phyloP scores from a whole-genome alignment of 2,888 invertebrate genomes.

The Drosophila rellima region DNA sequence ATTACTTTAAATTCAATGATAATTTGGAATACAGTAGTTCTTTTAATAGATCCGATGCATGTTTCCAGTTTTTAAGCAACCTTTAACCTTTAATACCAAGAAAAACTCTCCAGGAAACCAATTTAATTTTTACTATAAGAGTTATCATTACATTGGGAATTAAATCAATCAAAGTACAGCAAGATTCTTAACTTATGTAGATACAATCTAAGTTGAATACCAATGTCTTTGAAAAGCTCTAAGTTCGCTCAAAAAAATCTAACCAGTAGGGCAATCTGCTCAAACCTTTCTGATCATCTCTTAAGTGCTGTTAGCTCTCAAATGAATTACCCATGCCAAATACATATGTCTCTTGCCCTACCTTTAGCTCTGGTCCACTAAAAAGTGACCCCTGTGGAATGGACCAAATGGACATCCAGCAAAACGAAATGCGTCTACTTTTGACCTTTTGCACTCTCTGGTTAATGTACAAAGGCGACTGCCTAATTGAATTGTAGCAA shows the following conservation, averaged over 20 bases:
- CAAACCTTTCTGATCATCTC: constrained; percentile 1
- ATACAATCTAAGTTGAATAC: background rate
- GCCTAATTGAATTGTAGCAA: constrained; percentile 76
- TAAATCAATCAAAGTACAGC: no score
- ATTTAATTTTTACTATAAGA: background rate
- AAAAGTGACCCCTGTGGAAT: constrained; percentile 12
- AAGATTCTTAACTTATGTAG: background rate
- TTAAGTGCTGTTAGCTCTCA: constrained; percentile 21
- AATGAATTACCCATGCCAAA: constrained; percentile 4
- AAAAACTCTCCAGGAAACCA: no score
- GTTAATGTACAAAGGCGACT: constrained; percentile 47
- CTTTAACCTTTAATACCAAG: no score
- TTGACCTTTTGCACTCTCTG: constrained; percentile 44
- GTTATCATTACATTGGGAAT: no score
- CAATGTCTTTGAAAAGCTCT: constrained; percentile 3
- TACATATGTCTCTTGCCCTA: constrained; percentile 13
- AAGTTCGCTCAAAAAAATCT: background rate
- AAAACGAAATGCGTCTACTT: constrained; percentile 40
- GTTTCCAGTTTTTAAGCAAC: no score
- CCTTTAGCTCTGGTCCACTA: constrained; percentile 26
- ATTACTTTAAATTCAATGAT: no score
- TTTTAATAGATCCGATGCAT: no score
- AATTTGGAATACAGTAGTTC: no score
- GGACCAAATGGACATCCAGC: constrained; percentile 7
- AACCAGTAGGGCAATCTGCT: background rate